Evolutionary conservation across 2,888 invertebrate genomes (phyloP).

Genomic region (Aspidapion aeneum): DNA sequence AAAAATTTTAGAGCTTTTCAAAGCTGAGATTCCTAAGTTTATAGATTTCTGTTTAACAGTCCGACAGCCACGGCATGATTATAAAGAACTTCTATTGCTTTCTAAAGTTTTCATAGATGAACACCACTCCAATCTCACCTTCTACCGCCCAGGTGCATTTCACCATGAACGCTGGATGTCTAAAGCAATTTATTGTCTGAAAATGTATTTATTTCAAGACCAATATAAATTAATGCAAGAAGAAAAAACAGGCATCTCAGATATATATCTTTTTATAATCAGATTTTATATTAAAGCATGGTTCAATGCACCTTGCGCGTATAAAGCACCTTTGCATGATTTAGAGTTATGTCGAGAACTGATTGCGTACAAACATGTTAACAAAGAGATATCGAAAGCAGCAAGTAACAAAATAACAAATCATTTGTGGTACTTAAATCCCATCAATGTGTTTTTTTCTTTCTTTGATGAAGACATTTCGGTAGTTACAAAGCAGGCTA

Average conservation of each 20-base stretch:
- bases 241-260: not conserved
- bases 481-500: not conserved
- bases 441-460: not conserved
- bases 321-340: not conserved
- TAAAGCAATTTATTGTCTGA: not conserved
- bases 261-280: not conserved
- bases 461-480: not conserved
- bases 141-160: not conserved
- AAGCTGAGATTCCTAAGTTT: not conserved
- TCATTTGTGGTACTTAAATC: not conserved
- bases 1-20: not conserved
- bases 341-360: not conserved
- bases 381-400: not conserved
- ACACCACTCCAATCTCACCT: not conserved
- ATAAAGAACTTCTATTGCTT: not conserved
- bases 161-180: not conserved
- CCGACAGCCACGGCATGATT: not conserved
- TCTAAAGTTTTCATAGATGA: not conserved
- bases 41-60: not conserved
- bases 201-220: slow-evolving; percentile 3
- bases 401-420: not conserved
- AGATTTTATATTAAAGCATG: not conserved
- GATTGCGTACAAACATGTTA: not conserved
- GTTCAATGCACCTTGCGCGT: not conserved
- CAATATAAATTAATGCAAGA: not conserved